These are phyloP conservation scores for Mixornis gularis DNA, from an alignment of 2,113 vertebrate genomes.

Conservation along the genomic window DNA sequence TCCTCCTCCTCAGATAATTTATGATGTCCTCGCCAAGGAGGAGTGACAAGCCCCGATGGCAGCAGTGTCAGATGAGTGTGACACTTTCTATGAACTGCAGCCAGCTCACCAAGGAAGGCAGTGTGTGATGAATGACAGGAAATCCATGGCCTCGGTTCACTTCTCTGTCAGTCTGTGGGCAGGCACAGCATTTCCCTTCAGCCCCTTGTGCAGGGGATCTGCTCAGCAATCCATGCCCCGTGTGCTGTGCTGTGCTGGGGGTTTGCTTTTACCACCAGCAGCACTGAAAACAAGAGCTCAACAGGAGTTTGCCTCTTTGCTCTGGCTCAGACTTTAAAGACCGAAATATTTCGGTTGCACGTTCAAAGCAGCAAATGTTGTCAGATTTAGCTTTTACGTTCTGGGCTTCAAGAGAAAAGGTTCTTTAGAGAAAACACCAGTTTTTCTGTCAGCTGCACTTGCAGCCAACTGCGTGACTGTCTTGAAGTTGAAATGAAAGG, in stretches of 20 bases:
- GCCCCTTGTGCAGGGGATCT: neutral
- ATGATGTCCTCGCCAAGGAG: neutral
- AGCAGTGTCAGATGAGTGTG: slow-evolving; percentile 41
- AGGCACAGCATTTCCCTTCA: slow-evolving; percentile 8
- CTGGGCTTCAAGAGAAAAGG: neutral
- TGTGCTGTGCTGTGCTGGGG: rapidly evolving
- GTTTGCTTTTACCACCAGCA: neutral
- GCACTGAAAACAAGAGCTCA: neutral
- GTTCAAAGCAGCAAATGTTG: neutral
- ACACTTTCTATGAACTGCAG: slow-evolving; percentile 50
- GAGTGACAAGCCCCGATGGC: slow-evolving; percentile 22
- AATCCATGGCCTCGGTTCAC: slow-evolving; percentile 26
- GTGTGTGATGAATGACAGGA: slow-evolving; percentile 33
- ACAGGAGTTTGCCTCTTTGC: neutral
- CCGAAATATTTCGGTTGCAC: neutral
- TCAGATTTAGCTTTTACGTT: neutral
- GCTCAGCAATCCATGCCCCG: neutral
- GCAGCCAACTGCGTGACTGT: neutral
- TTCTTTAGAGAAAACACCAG: neutral
- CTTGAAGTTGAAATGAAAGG: neutral
- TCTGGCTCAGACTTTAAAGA: neutral
- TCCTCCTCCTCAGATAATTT: slow-evolving; percentile 10
- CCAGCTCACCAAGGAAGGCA: slow-evolving; percentile 20
- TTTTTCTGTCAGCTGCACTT: neutral
- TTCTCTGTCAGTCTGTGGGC: neutral